Evolutionary conservation across 1,140 invertebrate species (phyloP), one percentile per base, ranked within the genome.

Genomic region (Drosophila lini): DNA sequence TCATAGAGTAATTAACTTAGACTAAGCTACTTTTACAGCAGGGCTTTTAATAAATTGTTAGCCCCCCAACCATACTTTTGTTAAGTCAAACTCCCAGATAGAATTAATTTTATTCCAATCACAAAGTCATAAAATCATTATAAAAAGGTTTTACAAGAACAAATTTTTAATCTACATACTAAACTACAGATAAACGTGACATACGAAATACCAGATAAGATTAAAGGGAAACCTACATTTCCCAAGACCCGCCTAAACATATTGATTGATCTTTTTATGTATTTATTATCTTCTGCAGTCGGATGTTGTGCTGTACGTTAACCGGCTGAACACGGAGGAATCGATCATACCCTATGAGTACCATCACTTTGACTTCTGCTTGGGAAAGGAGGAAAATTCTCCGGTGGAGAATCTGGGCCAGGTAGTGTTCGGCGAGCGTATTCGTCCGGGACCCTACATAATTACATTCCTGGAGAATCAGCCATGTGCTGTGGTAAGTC

Each of bases 271-370:
- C 19, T 34, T 40, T 25, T 41, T 56, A 25, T 11, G 50, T 48
- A 9, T 40, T 40, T n/a, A 28, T 62, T 65, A 52, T 40, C 34
- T 76, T 11, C 15, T 71, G 5, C 32, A 88, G 83, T 89, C 84
- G 11, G 83, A 88, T 74, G 84, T 86, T 10, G 44, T 74, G 15
- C 36, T 99, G 8, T 99, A 96, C 93, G 98, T 99, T 1, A 99
- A 99, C 93, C 95, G 98, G 78, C 93, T 99, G 8, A 99, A 99
- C 92, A 98, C 98, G 9, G 96, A 99, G 91, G 97, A 99, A 93
- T 98, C 97, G 16, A 96, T 99, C 5, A 97, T 99, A 90, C 98
- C 98, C 5, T 99, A 98, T 94, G 98, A 99, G 93, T 99, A 99
- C 93, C 95, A 97, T 92, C 96, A 98, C 81, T 99, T 99, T 93